These are phyloP conservation scores for Phthorimaea operculella DNA, from an alignment of 1,140 invertebrate genomes.

Conservation along the genomic window DNA sequence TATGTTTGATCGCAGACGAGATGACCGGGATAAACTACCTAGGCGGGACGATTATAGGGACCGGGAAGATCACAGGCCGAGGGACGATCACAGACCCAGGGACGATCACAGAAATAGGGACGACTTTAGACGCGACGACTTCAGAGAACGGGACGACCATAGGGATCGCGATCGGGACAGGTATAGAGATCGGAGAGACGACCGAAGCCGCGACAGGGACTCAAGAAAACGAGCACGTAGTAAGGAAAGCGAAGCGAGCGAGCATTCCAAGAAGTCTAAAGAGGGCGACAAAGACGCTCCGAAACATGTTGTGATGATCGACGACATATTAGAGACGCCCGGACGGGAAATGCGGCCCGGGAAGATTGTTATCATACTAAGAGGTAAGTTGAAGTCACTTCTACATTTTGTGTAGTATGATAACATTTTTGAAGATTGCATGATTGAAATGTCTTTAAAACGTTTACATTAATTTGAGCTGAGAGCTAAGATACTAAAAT, in stretches of 20 bases:
- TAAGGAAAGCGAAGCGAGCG: constrained; percentile 34
- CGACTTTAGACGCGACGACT: constrained; percentile 19
- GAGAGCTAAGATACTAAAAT: no score
- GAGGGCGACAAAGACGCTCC: constrained; percentile 11
- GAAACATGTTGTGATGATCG: constrained; percentile 74
- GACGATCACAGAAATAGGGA: constrained; percentile 31
- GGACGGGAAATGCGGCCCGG: constrained; percentile 80
- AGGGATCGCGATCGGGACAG: constrained; percentile 23
- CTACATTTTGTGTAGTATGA: neutral
- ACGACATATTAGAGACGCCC: constrained; percentile 83
- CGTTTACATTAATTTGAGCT: no score
- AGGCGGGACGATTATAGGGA: constrained; percentile 39
- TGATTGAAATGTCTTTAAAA: no score
- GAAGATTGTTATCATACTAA: constrained; percentile 88
- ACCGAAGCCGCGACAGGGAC: constrained; percentile 38
- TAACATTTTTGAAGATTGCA: no score
- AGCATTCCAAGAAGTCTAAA: constrained; percentile 28
- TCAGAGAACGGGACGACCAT: constrained; percentile 24
- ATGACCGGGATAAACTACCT: constrained; percentile 46
- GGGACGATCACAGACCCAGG: constrained; percentile 18
- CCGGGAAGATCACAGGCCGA: constrained; percentile 24
- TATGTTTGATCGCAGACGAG: constrained; percentile 43
- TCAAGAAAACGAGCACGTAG: constrained; percentile 44
- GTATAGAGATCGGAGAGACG: constrained; percentile 25
- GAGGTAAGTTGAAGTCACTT: constrained; percentile 70